Percentiles rank a stretch among this genome's conserved stretches.
Conservation (phyloP, 2,888 invertebrate genomes). For the Eulithis testata region DNA sequence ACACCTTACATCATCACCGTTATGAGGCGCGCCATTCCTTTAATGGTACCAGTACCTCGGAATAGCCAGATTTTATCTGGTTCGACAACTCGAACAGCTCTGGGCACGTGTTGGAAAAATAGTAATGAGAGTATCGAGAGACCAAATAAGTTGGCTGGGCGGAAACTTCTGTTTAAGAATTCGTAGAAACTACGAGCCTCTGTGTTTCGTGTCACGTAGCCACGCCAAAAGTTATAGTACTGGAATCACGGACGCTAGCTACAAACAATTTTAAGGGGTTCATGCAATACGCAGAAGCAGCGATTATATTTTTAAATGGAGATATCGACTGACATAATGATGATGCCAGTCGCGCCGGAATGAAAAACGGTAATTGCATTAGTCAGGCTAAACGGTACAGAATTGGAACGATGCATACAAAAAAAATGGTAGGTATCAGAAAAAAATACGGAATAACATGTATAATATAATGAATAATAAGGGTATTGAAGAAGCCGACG, state of each 20-base stretch:
- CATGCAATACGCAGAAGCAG: conserved; percentile 17
- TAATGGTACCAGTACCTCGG: conserved; percentile 22
- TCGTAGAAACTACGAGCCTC: neutral
- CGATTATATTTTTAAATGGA: conserved; percentile 23
- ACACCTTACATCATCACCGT: conserved; percentile 61
- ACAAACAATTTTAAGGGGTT: conserved; percentile 15
- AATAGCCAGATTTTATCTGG: conserved; percentile 25
- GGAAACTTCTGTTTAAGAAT: conserved; percentile 8
- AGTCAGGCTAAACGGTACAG: conserved; percentile 12
- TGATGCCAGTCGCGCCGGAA: conserved; percentile 16
- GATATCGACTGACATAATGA: conserved; percentile 20
- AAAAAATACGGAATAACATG: conserved; percentile 2
- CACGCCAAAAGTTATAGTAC: conserved; percentile 8
- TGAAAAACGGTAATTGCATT: conserved; percentile 21
- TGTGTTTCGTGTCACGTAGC: conserved; percentile 30
- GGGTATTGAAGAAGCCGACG: neutral
- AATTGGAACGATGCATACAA: conserved; percentile 14
- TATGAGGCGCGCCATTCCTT: conserved; percentile 36
- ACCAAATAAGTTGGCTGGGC: conserved; percentile 1
- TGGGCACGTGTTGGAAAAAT: neutral
- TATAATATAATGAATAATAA: neutral
- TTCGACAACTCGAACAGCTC: conserved; percentile 12
- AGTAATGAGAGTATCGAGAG: neutral
- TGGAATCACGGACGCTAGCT: conserved; percentile 2
- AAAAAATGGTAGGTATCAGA: conserved; percentile 10